Base-by-base conservation (phyloP, 2,888 invertebrate genomes). In the Imbricaverruca yamaguchii region DNA sequence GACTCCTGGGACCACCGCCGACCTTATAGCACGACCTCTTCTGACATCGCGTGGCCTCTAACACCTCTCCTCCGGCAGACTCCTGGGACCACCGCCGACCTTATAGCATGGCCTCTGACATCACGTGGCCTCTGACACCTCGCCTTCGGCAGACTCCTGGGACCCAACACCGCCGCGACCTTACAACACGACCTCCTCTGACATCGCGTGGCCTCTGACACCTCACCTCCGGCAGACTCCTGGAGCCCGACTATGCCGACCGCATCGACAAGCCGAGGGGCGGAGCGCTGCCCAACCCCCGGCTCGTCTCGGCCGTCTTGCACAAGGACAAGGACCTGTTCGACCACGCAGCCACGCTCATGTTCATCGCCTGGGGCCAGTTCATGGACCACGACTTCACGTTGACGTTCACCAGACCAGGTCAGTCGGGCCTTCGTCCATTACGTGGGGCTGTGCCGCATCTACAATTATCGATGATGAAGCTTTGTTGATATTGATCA, bases 351-450 rank as follows among this genome's bases (percentile, higher is more conserved):
- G 95, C 95, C 81, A 96, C 96, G 59, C 94, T 95, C 85, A 94
- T 96, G 93, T 92, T 96, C 82, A 93, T 94, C 85, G 95, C 95
- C 82, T 96, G 96, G 96, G 96, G 96, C 85, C 96, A 96, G 88
- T 95, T 96, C 88, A 94, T 96, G 92, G 96, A 96, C 88, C 96
- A 96, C 89, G 96, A 96, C 87, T 94, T 94, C 85, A 95, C 95
- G 10, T 90, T 95, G 67, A 95, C 95, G 81, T 95, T 91, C 84
- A 95, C 95, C 56, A 94, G 95, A 77, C 89, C 95, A 83, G 95
- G 95, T 95, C 89, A 88, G 88, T 84, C 79, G 23, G 11, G 23
- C 13, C 39, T 10, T 4, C 39, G 39, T 39, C 39, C 39, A 39
- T n/a, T n/a, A n/a, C n/a, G n/a, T n/a, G 39, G 39, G 39, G 39